These are phyloP conservation scores for Malurus alboscapulatus DNA, from an alignment of 2,113 vertebrate species.

Conservation along the genomic window DNA sequence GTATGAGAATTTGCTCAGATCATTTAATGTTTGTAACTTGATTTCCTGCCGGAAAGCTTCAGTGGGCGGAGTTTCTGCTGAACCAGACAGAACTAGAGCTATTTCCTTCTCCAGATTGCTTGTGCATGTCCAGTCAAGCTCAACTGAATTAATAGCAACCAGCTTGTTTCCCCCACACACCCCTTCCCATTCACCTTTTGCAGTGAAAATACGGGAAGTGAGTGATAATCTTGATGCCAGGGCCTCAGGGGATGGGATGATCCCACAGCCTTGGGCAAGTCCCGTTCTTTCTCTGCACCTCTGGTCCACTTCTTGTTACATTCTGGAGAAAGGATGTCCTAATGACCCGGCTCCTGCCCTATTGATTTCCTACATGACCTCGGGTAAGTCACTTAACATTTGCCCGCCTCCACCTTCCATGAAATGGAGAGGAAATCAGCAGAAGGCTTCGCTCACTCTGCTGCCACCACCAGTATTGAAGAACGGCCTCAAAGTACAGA, in stretches of 20 bases:
- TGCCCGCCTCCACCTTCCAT: neutral
- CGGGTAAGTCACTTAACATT: conserved; percentile 13
- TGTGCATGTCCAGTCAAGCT: conserved; percentile 66
- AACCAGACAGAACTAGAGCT: conserved; percentile 60
- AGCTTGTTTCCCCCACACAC: conserved; percentile 34
- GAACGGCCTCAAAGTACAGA: neutral
- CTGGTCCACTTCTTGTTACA: neutral
- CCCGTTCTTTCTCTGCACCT: neutral
- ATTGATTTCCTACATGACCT: conserved; percentile 12
- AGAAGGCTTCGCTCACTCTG: neutral
- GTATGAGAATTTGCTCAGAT: conserved; percentile 67
- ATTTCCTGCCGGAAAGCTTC: conserved; percentile 69
- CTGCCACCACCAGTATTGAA: neutral
- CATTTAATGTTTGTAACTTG: conserved; percentile 64
- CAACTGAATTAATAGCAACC: conserved; percentile 37
- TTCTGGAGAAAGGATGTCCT: conserved; percentile 33
- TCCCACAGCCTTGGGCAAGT: neutral
- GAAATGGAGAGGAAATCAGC: neutral
- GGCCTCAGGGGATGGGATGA: neutral
- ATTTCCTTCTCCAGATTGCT: conserved; percentile 63
- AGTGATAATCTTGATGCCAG: neutral
- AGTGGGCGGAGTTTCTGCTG: conserved; percentile 58
- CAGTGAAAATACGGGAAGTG: neutral
- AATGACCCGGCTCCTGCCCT: neutral
- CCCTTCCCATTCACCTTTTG: conserved; percentile 51